Evolutionary conservation across 2,888 invertebrate genomes (phyloP).

Genomic region (Stenotaenia linearis): DNA sequence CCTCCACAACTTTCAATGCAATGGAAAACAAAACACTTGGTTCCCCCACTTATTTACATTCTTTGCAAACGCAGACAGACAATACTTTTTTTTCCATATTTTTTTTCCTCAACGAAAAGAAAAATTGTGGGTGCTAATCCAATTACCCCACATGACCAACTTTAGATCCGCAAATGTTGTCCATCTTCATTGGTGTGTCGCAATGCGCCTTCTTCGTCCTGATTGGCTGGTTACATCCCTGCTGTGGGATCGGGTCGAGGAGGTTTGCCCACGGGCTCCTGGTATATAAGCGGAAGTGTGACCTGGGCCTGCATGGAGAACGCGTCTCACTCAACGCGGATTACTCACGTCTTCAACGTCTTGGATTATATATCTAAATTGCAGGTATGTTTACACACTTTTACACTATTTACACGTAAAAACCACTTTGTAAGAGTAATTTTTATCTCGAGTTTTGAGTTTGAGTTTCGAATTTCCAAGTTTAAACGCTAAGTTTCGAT

Average conservation of each 20-base stretch:
- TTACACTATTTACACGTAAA: no score
- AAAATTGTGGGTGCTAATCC: not conserved
- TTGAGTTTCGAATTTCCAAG: not conserved
- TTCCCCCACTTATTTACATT: no score
- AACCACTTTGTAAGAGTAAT: no score
- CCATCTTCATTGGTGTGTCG: conserved; percentile 20
- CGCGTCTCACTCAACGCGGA: conserved; percentile 12
- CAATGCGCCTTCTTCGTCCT: not conserved
- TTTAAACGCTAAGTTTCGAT: not conserved
- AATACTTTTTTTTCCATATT: no score
- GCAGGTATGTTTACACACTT: not conserved
- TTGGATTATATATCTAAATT: conserved; percentile 13
- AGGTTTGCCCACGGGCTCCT: conserved; percentile 13
- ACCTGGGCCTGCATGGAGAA: conserved; percentile 18
- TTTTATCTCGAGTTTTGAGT: no score
- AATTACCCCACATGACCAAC: not conserved
- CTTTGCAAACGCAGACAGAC: no score
- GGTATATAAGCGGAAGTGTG: conserved; percentile 28
- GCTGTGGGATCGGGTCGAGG: conserved; percentile 13
- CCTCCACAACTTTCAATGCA: no score
- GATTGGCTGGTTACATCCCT: not conserved
- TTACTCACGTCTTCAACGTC: not conserved
- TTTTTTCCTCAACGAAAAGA: not conserved
- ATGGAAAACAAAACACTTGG: no score
- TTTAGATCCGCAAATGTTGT: not conserved